These are phyloP conservation scores for Ceyx margarethae DNA, from an alignment of 2,113 vertebrate species.

Conservation along the genomic window DNA sequence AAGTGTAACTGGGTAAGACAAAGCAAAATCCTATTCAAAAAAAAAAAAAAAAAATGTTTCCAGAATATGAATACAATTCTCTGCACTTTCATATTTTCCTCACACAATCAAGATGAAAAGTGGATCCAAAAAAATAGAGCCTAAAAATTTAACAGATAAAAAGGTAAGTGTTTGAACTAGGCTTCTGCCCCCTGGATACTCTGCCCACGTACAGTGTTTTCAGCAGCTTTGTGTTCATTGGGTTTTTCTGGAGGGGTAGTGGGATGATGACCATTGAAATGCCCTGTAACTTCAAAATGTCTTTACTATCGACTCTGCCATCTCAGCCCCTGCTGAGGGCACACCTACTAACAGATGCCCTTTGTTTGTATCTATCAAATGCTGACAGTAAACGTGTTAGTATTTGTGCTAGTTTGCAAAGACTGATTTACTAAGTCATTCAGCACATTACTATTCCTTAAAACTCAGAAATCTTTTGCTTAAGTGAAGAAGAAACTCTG, in stretches of 20 bases:
- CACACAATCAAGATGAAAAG: background rate
- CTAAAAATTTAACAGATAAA: background rate
- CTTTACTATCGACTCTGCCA: background rate
- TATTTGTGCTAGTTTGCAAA: background rate
- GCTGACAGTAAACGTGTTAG: background rate
- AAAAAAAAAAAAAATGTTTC: background rate
- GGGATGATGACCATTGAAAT: background rate
- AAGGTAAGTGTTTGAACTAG: background rate
- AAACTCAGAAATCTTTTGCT: background rate
- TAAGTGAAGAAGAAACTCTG: background rate
- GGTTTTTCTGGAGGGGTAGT: background rate
- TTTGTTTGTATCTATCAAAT: background rate
- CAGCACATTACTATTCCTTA: background rate
- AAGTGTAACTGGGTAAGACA: background rate
- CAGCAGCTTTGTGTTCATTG: background rate
- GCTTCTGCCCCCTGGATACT: background rate
- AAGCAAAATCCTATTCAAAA: background rate
- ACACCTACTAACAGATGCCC: fast-evolving
- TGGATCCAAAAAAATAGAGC: background rate
- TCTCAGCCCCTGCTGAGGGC: background rate
- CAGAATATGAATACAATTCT: background rate
- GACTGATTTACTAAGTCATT: background rate
- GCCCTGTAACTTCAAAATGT: background rate
- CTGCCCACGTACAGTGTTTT: background rate
- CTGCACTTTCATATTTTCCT: background rate